Evolutionary conservation across 2,113 vertebrate genomes (phyloP).

Genomic region (Haplochromis vanheusdeni): DNA sequence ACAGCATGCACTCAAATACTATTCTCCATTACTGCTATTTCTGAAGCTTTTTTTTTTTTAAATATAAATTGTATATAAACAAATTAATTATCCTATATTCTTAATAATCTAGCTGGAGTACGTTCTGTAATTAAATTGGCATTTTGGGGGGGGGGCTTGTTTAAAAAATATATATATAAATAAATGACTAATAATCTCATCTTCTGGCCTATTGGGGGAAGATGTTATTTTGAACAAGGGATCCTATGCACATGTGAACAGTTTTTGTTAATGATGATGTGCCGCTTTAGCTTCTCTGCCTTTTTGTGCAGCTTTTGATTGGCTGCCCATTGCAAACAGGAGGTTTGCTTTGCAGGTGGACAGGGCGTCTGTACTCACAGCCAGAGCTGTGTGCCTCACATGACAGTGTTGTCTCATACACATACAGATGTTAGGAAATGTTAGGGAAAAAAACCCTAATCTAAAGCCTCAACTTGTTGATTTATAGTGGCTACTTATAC

Average conservation of each 20-base stretch:
- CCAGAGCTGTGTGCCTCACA: background rate
- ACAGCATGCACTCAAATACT: background rate
- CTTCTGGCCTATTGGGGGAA: background rate
- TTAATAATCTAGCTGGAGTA: background rate
- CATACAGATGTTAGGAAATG: background rate
- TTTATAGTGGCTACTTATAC: background rate
- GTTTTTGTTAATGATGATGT: background rate
- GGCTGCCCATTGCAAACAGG: background rate
- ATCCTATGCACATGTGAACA: background rate
- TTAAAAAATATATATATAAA: background rate
- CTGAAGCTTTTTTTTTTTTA: background rate
- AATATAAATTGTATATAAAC: background rate
- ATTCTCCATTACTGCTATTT: background rate
- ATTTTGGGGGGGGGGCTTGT: background rate
- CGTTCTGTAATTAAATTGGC: background rate
- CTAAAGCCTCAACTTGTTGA: background rate
- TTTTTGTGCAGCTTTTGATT: background rate
- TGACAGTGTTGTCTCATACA: background rate
- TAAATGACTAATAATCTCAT: background rate
- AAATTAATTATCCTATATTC: background rate
- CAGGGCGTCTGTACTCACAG: background rate
- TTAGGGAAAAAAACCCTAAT: accelerated
- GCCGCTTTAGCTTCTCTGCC: background rate
- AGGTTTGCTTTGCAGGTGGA: background rate
- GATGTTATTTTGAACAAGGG: background rate